Evolutionary conservation across 2,113 vertebrate species (phyloP).

Genomic region (Empidonax alnorum): DNA sequence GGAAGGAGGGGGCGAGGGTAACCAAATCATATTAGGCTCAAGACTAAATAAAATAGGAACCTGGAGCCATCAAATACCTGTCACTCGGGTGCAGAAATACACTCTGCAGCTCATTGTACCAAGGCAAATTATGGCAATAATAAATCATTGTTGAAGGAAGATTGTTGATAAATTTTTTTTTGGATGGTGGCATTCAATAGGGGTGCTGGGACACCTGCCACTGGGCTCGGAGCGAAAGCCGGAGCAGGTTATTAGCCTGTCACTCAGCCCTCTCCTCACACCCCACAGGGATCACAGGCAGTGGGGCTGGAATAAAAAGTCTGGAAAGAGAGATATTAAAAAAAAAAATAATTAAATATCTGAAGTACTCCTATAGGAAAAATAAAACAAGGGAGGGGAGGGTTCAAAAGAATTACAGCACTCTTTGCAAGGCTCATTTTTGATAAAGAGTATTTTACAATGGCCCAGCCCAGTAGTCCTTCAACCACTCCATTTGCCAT

Average conservation of each 20-base stretch:
- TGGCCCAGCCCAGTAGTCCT: neutral
- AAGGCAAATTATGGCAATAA: constrained; percentile 77
- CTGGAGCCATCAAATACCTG: constrained; percentile 56
- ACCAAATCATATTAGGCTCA: constrained; percentile 73
- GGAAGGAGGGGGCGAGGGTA: constrained; percentile 28
- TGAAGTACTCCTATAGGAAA: neutral
- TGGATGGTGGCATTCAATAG: constrained; percentile 63
- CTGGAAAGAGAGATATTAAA: constrained; percentile 20
- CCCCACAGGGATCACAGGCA: neutral
- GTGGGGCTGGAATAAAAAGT: neutral
- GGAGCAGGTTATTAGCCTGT: constrained; percentile 76
- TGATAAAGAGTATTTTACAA: neutral
- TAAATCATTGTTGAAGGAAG: constrained; percentile 79
- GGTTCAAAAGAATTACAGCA: neutral
- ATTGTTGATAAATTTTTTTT: constrained; percentile 72
- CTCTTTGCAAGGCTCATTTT: neutral
- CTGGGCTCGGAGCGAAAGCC: constrained; percentile 42
- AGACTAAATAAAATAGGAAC: constrained; percentile 70
- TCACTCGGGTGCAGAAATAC: constrained; percentile 49
- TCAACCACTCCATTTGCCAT: neutral
- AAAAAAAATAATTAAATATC: constrained; percentile 4
- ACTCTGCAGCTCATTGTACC: constrained; percentile 64
- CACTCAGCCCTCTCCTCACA: constrained; percentile 55
- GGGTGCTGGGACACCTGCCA: constrained; percentile 70
- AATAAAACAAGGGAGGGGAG: neutral